Percentiles rank a stretch among this genome's conserved stretches.
These are phyloP conservation scores for Hyles euphorbiae DNA, from an alignment of 1,140 invertebrate species.

Conservation along the genomic window DNA sequence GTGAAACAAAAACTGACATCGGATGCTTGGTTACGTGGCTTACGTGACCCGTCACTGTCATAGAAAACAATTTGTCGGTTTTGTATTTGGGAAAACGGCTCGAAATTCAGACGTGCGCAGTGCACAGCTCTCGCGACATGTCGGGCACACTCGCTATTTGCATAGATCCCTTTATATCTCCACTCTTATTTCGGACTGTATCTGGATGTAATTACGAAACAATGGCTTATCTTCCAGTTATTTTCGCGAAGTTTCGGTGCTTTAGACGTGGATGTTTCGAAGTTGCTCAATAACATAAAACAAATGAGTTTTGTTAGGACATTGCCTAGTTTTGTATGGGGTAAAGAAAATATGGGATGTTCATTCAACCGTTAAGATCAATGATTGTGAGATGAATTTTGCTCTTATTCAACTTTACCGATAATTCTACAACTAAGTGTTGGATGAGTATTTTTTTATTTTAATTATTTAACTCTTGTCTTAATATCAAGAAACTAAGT, in stretches of 20 bases:
- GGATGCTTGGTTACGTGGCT: neutral
- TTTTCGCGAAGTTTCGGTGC: neutral
- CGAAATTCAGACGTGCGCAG: neutral
- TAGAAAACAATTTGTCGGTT: constrained; percentile 17
- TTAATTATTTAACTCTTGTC: too few species aligned
- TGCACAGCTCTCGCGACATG: neutral
- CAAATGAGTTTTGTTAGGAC: neutral
- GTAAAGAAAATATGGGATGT: too few species aligned
- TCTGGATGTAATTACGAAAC: neutral
- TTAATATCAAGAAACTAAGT: too few species aligned
- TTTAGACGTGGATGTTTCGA: too few species aligned
- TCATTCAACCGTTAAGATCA: too few species aligned
- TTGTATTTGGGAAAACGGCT: neutral
- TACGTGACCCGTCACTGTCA: constrained; percentile 20
- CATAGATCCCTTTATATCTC: neutral
- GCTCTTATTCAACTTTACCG: too few species aligned
- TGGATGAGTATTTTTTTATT: too few species aligned
- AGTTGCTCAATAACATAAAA: too few species aligned
- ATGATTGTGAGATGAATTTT: too few species aligned
- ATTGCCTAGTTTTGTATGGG: neutral
- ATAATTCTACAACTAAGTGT: too few species aligned
- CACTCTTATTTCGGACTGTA: neutral
- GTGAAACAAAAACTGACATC: neutral
- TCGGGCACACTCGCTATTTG: neutral
- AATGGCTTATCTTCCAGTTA: neutral